Evolutionary conservation across 2,797 vertebrate genomes (phyloP), one percentile per base, ranked within the genome.

Genomic region (Acanthiza pusilla): DNA sequence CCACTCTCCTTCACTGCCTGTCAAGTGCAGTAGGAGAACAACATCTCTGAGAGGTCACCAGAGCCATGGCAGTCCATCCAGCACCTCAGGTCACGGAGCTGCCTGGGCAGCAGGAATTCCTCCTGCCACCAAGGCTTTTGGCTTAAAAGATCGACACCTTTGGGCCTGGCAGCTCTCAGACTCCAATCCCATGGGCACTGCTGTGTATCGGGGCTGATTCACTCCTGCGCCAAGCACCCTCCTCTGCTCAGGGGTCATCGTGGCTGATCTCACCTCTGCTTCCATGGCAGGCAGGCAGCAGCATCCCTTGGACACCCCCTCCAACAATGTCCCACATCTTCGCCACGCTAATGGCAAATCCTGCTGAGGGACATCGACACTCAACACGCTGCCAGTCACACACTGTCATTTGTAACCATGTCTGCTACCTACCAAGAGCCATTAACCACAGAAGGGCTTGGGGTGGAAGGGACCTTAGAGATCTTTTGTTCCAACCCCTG

Each of bases 181-280:
- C 25, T 34, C 29, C 1, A 2, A 16, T 42, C 32, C 43, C 78
- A 23, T 0, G 38, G 50, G 40, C 40, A 34, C 7, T 18, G 27
- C 27, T 20, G 7, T 29, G 45, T 40, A 62, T 13, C 17, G 53
- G 74, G 23, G 62, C 15, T 9, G 34, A 71, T 50, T 13, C 36
- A 61, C 17, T 61, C 62, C 38, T 4, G 1, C 11, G 78, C 4
- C 20, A n/a, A 9, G 7, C 18, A 34, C 5, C 23, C 10, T 78
- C 54, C 50, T 22, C 25, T 62, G 51, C 60, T 38, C 25, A 32
- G 34, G 36, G 42, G 55, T 38, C 77, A 50, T 4, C 0, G 0
- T 26, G 58, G 34, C 21, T 81, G 54, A 74, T 50, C 34, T 77
- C 76, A 87, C 16, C 38, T 47, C 51, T 85, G 43, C 58, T 55